These are phyloP conservation scores for Drosophila sordidula DNA, from an alignment of 2,888 invertebrate species.

Conservation along the genomic window DNA sequence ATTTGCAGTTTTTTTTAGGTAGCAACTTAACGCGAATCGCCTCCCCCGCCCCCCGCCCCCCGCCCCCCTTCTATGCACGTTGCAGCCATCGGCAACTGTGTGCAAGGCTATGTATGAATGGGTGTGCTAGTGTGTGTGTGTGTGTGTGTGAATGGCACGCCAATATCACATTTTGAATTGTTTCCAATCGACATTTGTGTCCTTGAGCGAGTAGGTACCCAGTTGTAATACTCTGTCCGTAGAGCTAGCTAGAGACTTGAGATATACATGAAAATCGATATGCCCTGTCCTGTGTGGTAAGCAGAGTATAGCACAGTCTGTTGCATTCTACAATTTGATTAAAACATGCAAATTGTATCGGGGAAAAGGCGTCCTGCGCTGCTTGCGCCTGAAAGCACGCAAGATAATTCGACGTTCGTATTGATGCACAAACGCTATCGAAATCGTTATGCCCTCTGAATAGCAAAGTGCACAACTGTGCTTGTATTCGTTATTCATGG, in stretches of 20 bases:
- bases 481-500: background rate
- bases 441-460: background rate
- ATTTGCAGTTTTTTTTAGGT: slow-evolving; percentile 43
- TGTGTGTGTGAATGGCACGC: slow-evolving; percentile 34
- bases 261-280: too few relatives aligned
- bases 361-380: background rate
- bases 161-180: slow-evolving; percentile 70
- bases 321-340: slow-evolving; percentile 55
- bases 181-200: slow-evolving; percentile 61
- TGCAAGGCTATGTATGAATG: slow-evolving; percentile 8
- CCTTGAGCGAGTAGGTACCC: slow-evolving; percentile 52
- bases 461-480: background rate
- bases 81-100: slow-evolving; percentile 4
- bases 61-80: background rate
- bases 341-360: slow-evolving; percentile 68
- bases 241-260: too few relatives aligned
- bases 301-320: background rate
- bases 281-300: too few relatives aligned
- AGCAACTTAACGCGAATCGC: slow-evolving; percentile 22
- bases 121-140: slow-evolving; percentile 3
- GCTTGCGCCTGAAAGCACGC: slow-evolving; percentile 21
- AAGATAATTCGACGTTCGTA: slow-evolving; percentile 7
- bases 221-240: background rate
- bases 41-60: background rate
- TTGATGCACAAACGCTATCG: background rate